These are phyloP conservation scores for Helleia helle DNA, from an alignment of 2,888 invertebrate species.

Conservation along the genomic window DNA sequence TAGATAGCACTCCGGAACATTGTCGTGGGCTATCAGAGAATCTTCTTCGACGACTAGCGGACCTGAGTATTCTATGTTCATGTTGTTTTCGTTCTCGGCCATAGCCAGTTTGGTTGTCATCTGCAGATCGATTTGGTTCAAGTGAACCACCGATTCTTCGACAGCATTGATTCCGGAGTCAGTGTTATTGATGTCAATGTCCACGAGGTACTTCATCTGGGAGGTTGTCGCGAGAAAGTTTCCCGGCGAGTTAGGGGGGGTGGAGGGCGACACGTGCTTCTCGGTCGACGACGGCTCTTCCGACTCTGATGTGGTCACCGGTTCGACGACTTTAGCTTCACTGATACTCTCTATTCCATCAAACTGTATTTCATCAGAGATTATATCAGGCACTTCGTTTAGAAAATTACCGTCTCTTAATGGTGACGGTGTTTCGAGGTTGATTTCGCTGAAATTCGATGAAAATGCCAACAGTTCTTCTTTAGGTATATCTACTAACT, in stretches of 20 bases:
- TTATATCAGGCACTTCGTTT: slow-evolving; percentile 61
- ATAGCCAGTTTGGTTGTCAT: slow-evolving; percentile 64
- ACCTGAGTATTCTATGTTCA: slow-evolving; percentile 66
- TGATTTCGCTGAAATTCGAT: slow-evolving; percentile 68
- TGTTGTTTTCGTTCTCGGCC: slow-evolving; percentile 68
- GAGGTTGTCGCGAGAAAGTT: slow-evolving; percentile 50
- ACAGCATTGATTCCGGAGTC: slow-evolving; percentile 1
- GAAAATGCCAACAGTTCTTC: slow-evolving; percentile 70
- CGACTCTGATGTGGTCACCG: slow-evolving; percentile 37
- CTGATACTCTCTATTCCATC: slow-evolving; percentile 41
- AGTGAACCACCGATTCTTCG: slow-evolving; percentile 41
- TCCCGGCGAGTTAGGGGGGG: slow-evolving; percentile 63
- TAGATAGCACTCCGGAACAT: slow-evolving; percentile 43
- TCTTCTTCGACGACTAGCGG: slow-evolving; percentile 48
- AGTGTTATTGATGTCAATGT: slow-evolving; percentile 40
- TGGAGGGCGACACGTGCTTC: slow-evolving; percentile 49
- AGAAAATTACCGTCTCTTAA: slow-evolving; percentile 58
- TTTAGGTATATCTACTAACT: slow-evolving; percentile 52
- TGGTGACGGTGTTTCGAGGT: slow-evolving; percentile 62
- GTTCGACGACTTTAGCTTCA: slow-evolving; percentile 33
- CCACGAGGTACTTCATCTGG: slow-evolving; percentile 50
- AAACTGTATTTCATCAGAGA: slow-evolving; percentile 44
- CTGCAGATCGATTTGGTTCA: slow-evolving; percentile 59
- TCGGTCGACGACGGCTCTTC: slow-evolving; percentile 46
- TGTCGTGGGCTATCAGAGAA: slow-evolving; percentile 38